Percentiles rank a stretch among this genome's conserved stretches.
Evolutionary conservation across 2,113 vertebrate species (phyloP).

Genomic region (Charadrius vociferus): DNA sequence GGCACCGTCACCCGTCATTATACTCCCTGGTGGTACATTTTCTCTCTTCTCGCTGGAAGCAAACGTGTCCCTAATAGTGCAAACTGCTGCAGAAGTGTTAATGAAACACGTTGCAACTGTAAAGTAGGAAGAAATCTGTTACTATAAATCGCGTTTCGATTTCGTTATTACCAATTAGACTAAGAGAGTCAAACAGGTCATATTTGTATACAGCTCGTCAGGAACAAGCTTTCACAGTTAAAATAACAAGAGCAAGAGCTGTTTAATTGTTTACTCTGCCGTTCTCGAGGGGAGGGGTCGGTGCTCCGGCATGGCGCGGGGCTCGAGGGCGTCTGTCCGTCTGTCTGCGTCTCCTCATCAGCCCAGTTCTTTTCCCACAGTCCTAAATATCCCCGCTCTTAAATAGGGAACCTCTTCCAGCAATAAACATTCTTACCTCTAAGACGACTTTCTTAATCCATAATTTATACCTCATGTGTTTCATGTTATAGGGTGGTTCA

Average conservation of each 20-base stretch:
- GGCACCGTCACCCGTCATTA: rapidly evolving
- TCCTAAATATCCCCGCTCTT: background rate
- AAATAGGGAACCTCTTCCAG: background rate
- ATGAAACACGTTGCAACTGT: slow-evolving; percentile 21
- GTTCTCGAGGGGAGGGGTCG: rapidly evolving
- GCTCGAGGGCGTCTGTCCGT: background rate
- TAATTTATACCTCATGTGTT: background rate
- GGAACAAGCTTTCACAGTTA: background rate
- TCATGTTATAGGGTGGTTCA: background rate
- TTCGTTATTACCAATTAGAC: background rate
- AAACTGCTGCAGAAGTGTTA: slow-evolving; percentile 25
- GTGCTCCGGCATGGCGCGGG: background rate
- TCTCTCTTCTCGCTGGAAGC: background rate
- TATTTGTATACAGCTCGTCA: background rate
- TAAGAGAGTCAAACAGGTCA: background rate
- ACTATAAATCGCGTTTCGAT: background rate
- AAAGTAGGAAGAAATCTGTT: background rate
- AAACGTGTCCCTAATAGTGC: background rate
- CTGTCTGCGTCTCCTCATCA: background rate
- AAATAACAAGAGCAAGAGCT: background rate
- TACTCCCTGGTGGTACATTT: rapidly evolving
- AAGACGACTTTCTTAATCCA: background rate
- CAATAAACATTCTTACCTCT: background rate
- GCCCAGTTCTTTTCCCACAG: background rate
- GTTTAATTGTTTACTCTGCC: background rate